Base-by-base conservation (phyloP, 2,797 vertebrate species). In the Esox masquinongy region DNA sequence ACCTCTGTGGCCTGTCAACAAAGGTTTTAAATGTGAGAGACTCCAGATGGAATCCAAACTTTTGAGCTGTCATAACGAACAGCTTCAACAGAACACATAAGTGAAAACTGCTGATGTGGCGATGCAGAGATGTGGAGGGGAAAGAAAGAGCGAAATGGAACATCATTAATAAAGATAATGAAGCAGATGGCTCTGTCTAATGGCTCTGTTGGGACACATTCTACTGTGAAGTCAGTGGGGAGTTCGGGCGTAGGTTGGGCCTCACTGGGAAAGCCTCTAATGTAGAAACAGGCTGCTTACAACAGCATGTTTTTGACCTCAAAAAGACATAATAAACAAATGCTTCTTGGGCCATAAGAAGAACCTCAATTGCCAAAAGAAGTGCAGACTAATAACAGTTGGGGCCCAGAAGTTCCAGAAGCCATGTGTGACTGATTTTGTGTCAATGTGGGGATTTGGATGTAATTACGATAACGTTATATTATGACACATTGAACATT, bases 101-200 rank as follows among this genome's bases (percentile, higher is more conserved):
- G 78, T 80, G 81, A 84, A 89, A 92, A 74, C 76, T 89, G 89
- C 83, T 90, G 86, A 91, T 88, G 85, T 87, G 91, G 89, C 82
- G 66, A 64, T 29, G 26, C 8, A 22, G 29, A 59, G 34, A 80
- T 47, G 43, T 47, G 43, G 79, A 79, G 66, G 39, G 36, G 79
- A 79, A 77, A 81, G 72, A 84, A 74, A 79, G 68, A 51, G 22
- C 80, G 79, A 79, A 77, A 84, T 84, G 81, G 72, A 83, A 84
- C 88, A 89, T 91, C 88, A 93, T 92, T 92, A 91, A 91, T 92
- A 90, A 88, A 88, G 85, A 90, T 91, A 92, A 91, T 90, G 88
- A 91, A 86, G 86, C 85, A 83, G 83, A 90, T 81, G 89, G 83
- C 77, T 77, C 79, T 79, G 56, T 84, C 83, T 92, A 88, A 91